phyloP scores from a whole-genome alignment of 2,113 vertebrate species.

The Sorex araneus region DNA sequence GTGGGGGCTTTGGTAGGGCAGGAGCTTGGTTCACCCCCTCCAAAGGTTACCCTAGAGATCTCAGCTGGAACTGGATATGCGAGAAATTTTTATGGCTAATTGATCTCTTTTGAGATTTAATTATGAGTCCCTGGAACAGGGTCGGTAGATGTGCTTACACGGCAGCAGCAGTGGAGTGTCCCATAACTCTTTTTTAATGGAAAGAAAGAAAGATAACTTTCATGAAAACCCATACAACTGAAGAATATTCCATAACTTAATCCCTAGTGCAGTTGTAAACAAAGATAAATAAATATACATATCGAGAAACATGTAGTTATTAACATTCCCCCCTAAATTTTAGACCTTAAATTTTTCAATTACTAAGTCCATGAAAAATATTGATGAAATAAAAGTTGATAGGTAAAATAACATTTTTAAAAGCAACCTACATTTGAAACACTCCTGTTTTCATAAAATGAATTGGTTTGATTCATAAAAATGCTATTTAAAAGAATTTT shows the following conservation, averaged over 20 bases:
- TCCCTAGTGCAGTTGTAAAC: slow-evolving; percentile 5
- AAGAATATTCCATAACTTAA: slow-evolving; percentile 36
- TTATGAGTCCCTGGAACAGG: no score
- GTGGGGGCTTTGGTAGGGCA: no score
- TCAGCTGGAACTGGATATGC: no score
- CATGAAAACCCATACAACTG: slow-evolving; percentile 25
- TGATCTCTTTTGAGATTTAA: no score
- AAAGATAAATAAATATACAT: neutral
- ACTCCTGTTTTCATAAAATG: slow-evolving; percentile 43
- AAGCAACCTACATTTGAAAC: slow-evolving; percentile 37
- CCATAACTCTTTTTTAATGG: no score
- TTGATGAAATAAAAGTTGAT: slow-evolving; percentile 61
- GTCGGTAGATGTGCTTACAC: no score
- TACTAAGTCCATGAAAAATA: slow-evolving; percentile 25
- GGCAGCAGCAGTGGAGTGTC: no score
- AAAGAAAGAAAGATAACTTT: neutral
- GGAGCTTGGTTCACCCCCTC: no score
- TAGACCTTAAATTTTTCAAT: slow-evolving; percentile 40
- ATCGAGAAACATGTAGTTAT: neutral
- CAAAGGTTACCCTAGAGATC: no score
- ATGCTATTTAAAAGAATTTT: slow-evolving; percentile 49
- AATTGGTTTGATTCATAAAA: slow-evolving; percentile 63
- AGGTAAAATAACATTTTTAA: neutral
- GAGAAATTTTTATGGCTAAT: no score
- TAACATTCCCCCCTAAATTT: neutral